Conservation (phyloP, 2,888 invertebrate genomes). For the Chrysolina haemoptera region DNA sequence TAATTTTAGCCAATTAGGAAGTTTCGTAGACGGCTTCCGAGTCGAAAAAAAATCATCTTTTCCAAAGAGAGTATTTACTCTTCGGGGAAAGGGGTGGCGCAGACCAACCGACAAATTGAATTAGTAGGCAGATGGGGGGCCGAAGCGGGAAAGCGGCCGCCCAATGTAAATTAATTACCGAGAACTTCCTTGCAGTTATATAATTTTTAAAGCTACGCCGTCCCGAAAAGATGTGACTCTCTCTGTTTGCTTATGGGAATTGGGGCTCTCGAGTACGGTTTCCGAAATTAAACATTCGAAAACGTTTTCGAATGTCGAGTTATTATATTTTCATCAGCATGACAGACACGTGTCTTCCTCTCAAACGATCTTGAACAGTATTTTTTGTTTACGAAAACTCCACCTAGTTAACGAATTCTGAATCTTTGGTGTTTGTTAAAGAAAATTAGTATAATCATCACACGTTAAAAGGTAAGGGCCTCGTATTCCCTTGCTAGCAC, state of each 20-base stretch:
- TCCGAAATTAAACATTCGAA: conserved; percentile 16
- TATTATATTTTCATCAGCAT: conserved; percentile 6
- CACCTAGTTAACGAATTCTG: too few species aligned
- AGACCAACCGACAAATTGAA: conserved; percentile 52
- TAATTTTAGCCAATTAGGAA: conserved; percentile 55
- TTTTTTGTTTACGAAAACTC: too few species aligned
- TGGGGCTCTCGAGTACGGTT: conserved; percentile 5
- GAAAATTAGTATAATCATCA: too few species aligned
- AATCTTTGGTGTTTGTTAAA: too few species aligned
- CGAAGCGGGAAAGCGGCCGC: conserved; percentile 37
- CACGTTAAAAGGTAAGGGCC: too few species aligned
- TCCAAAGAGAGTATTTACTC: conserved; percentile 35
- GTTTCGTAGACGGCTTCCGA: conserved; percentile 51
- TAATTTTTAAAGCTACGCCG: conserved; percentile 16
- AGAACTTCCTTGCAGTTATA: conserved; percentile 20
- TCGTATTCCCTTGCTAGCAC: too few species aligned
- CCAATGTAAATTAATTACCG: conserved; percentile 56
- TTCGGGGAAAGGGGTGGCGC: conserved; percentile 38
- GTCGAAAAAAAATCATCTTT: conserved; percentile 45
- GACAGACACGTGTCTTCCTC: not conserved
- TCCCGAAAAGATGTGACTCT: conserved; percentile 17
- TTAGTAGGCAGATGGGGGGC: conserved; percentile 42
- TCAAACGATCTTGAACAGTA: not conserved
- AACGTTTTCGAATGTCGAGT: conserved; percentile 13
- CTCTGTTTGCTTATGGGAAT: conserved; percentile 19